Evolutionary conservation across 2,113 vertebrate genomes (phyloP), one percentile per base, ranked within the genome.

Genomic region (Catharus minimus): DNA sequence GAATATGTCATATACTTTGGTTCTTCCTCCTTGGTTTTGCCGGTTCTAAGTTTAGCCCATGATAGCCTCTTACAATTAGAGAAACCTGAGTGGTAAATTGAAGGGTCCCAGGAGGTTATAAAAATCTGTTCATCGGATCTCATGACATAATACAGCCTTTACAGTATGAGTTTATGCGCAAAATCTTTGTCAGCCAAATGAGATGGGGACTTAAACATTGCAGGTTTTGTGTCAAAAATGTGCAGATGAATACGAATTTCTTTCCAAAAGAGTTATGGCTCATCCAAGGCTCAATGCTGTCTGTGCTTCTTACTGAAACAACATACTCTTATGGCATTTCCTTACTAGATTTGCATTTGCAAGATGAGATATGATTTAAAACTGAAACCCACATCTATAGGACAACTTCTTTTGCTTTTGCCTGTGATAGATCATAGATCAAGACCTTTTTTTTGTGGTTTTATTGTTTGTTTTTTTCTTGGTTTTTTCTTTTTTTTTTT

Each of bases 1-100:
- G 24, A 66, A 30, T 11, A 2, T 2, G 1, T 64, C 2, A 3
- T 6, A 6, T 30, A 13, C 5, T 26, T 57, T 23, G 13, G 15
- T 53, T 79, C 27, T 52, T 76, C 24, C 24, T 72, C n/a, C 23
- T 24, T n/a, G 27, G 3, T 80, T 82, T 93, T 26, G 2, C 8
- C 15, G 60, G 3, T 36, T 84, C 8, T 30, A 44, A 24, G 14
- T 67, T 71, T 32, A 72, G 56, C 15, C 78, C 21, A 27, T 13
- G 5, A 33, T 46, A 74, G 47, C 20, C 6, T 30, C 24, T 67
- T 30, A 41, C 6, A 47, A 19, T 8, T 43, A 43, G 23, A 73
- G 26, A 65, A 69, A 71, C 3, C 7, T 3, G 8, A 56, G 33
- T 19, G 21, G 9, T 39, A 36, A 36, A 32, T 39, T 49, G 19